Conservation (phyloP, 2,113 vertebrate genomes). For the Rhizomys pruinosus region DNA sequence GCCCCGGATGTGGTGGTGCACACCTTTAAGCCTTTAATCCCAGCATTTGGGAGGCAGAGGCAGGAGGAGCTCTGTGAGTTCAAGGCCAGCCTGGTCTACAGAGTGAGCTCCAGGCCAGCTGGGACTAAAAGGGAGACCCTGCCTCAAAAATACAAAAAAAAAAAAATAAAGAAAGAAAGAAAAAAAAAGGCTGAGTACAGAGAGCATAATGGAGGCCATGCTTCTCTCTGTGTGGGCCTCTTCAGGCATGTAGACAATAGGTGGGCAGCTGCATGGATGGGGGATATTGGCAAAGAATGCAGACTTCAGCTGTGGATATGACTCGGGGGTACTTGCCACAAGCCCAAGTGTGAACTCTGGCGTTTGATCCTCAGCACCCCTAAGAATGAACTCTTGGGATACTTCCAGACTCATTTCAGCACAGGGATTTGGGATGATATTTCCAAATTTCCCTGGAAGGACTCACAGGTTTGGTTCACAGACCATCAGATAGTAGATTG, state of each 20-base stretch:
- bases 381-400: background rate
- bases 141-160: no score
- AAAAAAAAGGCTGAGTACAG: constrained; percentile 1
- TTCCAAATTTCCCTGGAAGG: constrained; percentile 30
- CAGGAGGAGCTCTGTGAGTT: no score
- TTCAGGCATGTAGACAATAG: constrained; percentile 54
- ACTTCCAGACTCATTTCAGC: background rate
- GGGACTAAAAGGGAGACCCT: no score
- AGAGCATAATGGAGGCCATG: background rate
- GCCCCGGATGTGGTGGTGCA: no score
- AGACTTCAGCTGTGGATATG: background rate
- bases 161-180: no score
- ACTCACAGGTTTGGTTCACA: background rate
- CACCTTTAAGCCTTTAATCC: no score
- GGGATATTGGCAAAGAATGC: background rate
- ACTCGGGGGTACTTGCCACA: background rate
- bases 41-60: no score
- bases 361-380: background rate
- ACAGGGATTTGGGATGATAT: background rate
- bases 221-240: background rate
- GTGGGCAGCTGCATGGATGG: background rate
- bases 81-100: no score
- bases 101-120: no score
- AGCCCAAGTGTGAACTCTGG: background rate
- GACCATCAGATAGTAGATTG: background rate